These are phyloP conservation scores for Epinotia ramella DNA, from an alignment of 2,888 invertebrate species.

Conservation along the genomic window DNA sequence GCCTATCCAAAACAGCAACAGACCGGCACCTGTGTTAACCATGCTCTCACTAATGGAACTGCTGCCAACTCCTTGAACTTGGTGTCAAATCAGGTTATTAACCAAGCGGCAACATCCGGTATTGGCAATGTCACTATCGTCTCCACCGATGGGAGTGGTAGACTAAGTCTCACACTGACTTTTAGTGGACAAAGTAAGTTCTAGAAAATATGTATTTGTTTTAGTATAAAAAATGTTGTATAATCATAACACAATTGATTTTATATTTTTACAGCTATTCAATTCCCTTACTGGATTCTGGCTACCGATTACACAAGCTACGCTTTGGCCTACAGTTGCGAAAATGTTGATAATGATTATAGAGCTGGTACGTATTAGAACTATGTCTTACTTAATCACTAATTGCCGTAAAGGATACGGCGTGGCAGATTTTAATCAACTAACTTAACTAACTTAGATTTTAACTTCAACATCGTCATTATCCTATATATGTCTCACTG, in stretches of 20 bases:
- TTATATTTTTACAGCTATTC: constrained; percentile 10
- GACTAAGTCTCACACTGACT: constrained; percentile 44
- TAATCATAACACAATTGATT: neutral
- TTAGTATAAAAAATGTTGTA: neutral
- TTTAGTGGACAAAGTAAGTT: constrained; percentile 20
- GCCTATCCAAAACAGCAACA: constrained; percentile 78
- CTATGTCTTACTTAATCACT: neutral
- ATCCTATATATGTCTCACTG: too few relatives aligned
- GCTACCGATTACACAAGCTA: constrained; percentile 85
- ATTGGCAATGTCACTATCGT: constrained; percentile 17
- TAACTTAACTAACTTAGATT: too few relatives aligned
- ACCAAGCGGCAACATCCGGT: constrained; percentile 47
- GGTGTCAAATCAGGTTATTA: constrained; percentile 52
- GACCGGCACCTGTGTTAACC: constrained; percentile 58
- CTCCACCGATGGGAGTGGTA: constrained; percentile 13
- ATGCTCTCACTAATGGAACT: constrained; percentile 6
- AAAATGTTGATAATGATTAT: constrained; percentile 57
- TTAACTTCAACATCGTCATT: neutral
- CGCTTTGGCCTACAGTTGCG: constrained; percentile 86
- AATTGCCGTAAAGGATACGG: neutral
- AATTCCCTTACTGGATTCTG: constrained; percentile 80
- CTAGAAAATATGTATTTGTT: neutral
- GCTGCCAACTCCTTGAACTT: constrained; percentile 45
- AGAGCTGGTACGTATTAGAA: constrained; percentile 51
- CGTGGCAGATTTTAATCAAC: neutral